Evolutionary conservation across 2,113 vertebrate genomes (phyloP).

Genomic region (Neomonachus schauinslandi): DNA sequence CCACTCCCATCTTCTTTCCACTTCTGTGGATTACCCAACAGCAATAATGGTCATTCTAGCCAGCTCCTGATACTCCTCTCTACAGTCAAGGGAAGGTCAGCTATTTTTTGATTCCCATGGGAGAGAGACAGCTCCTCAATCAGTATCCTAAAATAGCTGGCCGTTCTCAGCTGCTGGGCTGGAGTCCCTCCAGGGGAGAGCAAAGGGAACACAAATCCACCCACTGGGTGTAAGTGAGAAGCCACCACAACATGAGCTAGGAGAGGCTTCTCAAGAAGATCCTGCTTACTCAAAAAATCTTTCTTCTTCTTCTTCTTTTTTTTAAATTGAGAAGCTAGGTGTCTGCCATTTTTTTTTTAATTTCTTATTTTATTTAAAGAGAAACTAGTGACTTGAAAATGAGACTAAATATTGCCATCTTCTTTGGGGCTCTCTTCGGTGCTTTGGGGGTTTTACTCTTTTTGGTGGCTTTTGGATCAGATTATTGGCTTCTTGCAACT

Average conservation of each 20-base stretch:
- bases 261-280: conserved; percentile 65
- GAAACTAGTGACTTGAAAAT: conserved; percentile 81
- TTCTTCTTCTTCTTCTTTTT: conserved; percentile 40
- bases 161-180: conserved; percentile 85
- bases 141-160: conserved; percentile 94
- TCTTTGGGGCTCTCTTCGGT: conserved; percentile 96
- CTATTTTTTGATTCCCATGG: conserved; percentile 87
- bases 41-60: conserved; percentile 78
- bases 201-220: conserved; percentile 64
- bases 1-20: conserved; percentile 48
- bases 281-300: conserved; percentile 5
- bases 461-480: conserved; percentile 96
- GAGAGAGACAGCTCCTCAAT: conserved; percentile 88
- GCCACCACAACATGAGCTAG: conserved; percentile 64
- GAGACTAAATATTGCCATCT: conserved; percentile 94
- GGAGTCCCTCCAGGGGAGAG: conserved; percentile 84
- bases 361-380: conserved; percentile 38
- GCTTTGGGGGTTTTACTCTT: conserved; percentile 93
- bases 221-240: conserved; percentile 46
- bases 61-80: conserved; percentile 62
- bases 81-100: conserved; percentile 86
- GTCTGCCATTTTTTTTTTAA: not conserved
- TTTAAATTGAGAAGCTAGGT: not conserved
- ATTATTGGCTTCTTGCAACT: conserved; percentile 97
- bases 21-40: conserved; percentile 73